Base-by-base conservation (phyloP, 2,113 vertebrate species). In the Sciurus niger region DNA sequence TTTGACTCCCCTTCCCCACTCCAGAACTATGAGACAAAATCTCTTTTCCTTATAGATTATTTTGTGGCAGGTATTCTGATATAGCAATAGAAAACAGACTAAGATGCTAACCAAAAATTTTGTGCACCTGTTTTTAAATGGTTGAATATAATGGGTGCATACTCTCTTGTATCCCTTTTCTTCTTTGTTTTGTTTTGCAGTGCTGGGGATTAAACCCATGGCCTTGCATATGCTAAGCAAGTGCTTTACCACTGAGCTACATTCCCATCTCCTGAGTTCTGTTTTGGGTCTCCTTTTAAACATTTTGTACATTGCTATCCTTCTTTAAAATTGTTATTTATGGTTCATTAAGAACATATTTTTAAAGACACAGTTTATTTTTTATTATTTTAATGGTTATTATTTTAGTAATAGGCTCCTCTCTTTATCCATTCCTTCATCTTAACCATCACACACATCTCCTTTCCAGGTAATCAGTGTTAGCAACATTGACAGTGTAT, bases 381-480 rank as follows among this genome's bases (percentile, higher is more conserved):
- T 37, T 65, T 74, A 24, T 60, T 67, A 51, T 51, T 68, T 24
- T 20, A 67, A 2, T 83, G 8, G 12, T 65, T 25, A 55, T 68
- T 97, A 72, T 88, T 89, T 74, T 88, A 95, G 22, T 72, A 90
- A 96, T 37, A 79, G 24, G 67, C 43, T 82, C 60, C 34, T 76
- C 40, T 87, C 40, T 68, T 92, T 92, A 76, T 46, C n/a, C 8
- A 63, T 84, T 90, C 37, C 34, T 85, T 8, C 10, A 32, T 70
- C 48, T 40, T 8, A n/a, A 40, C 25, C 37, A 82, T 86, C 60
- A 43, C 24, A 32, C 37, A 86, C 14, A 67, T 60, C 67, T 46
- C 17, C 58, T 92, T 80, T 10, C 16, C 11, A 32, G 48, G 34
- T 90, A 79, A 88, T 32, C 82, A 93, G 8, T 84, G 30, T 51